phyloP scores from a whole-genome alignment of 2,888 invertebrate genomes.

The Cotesia congregata region DNA sequence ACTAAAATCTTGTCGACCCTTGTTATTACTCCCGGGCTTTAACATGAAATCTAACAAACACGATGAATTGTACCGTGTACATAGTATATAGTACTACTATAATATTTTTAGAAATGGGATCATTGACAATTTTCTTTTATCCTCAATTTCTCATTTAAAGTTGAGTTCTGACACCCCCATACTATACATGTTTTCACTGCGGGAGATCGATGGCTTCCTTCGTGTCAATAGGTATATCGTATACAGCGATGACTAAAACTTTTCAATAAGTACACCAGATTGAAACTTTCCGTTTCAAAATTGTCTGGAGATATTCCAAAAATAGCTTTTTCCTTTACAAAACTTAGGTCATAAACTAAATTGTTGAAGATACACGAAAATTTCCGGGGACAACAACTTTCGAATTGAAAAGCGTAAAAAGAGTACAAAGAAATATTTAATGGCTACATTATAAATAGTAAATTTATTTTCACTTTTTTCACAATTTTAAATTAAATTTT shows the following conservation, averaged over 20 bases:
- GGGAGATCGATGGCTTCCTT: conserved; percentile 30
- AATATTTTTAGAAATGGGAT: conserved; percentile 19
- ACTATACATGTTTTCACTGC: conserved; percentile 30
- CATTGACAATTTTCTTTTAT: conserved; percentile 31
- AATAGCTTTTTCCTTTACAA: conserved; percentile 7
- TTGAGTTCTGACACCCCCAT: conserved; percentile 18
- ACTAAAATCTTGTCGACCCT: neutral
- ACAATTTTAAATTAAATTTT: conserved; percentile 57
- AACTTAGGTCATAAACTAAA: conserved; percentile 4
- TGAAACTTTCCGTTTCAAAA: neutral
- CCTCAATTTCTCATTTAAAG: conserved; percentile 18
- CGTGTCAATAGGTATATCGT: neutral
- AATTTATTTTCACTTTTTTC: conserved; percentile 58
- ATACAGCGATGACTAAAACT: conserved; percentile 15
- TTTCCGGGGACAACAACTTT: neutral
- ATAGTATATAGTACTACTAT: neutral
- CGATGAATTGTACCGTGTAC: conserved; percentile 11
- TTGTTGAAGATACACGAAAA: neutral
- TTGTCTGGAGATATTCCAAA: conserved; percentile 10
- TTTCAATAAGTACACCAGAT: conserved; percentile 16
- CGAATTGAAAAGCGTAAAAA: neutral
- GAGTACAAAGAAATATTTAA: neutral
- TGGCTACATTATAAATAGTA: neutral
- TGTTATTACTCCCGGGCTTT: neutral
- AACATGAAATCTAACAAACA: conserved; percentile 24